These are phyloP conservation scores for Parasteatoda lunata DNA, from an alignment of 2,888 invertebrate genomes.

Conservation along the genomic window DNA sequence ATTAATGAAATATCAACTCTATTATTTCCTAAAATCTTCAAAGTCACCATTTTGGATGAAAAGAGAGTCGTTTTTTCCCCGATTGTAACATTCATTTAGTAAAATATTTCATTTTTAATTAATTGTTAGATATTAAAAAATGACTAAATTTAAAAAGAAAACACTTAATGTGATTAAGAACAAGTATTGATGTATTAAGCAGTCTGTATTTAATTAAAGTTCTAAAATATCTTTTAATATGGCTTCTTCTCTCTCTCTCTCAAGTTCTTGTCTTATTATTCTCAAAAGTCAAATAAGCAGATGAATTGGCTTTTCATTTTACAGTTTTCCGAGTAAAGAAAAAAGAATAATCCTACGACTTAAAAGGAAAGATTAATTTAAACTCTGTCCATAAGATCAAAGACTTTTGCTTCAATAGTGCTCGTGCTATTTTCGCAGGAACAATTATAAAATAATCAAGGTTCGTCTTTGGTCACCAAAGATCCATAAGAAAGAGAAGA, in stretches of 20 bases:
- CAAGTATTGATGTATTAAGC: background rate
- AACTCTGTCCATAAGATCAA: conserved; percentile 17
- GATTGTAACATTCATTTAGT: background rate
- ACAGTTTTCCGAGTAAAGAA: conserved; percentile 1
- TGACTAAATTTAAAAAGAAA: too few species aligned
- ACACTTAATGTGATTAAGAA: too few species aligned
- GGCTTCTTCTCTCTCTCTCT: background rate
- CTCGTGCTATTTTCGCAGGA: background rate
- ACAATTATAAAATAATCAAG: conserved; percentile 54
- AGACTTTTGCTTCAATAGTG: conserved; percentile 8
- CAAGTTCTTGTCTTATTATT: too few species aligned
- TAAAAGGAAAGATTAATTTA: conserved; percentile 51
- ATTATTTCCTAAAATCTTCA: background rate
- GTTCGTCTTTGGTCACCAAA: conserved; percentile 18
- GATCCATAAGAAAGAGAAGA: conserved; percentile 21
- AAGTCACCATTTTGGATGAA: background rate
- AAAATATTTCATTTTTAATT: too few species aligned
- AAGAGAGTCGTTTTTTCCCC: background rate
- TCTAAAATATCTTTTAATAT: conserved; percentile 5
- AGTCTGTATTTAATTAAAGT: conserved; percentile 25
- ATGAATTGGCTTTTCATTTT: conserved; percentile 5
- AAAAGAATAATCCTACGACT: conserved; percentile 2
- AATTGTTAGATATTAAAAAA: too few species aligned
- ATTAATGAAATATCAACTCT: too few species aligned
- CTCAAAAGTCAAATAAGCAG: background rate